A percentile compares a stretch with the other conserved stretches of the same genome.
Evolutionary conservation across 30 jellyfish, hydroid and myxozoan genomes (phyloP).

Genomic region (Aurelia sp.): DNA sequence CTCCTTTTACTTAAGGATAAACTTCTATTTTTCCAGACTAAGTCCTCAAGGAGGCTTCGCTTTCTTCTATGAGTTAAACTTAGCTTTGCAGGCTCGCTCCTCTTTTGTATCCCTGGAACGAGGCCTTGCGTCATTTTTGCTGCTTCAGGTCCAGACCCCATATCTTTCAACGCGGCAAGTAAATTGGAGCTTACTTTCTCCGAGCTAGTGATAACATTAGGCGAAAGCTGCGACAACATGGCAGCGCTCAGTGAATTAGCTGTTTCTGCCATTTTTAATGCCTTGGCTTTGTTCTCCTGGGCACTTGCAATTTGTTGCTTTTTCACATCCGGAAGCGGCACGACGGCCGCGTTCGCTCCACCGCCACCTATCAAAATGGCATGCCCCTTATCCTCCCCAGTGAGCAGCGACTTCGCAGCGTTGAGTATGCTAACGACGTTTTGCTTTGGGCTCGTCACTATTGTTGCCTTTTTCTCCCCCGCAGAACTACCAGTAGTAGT

Average conservation of each 20-base stretch:
- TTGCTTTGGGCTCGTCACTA: constrained; percentile 52
- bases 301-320: constrained; percentile 36
- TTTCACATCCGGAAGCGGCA: constrained; percentile 50
- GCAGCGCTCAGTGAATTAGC: constrained; percentile 64
- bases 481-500: background rate
- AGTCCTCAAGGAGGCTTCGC: constrained; percentile 30
- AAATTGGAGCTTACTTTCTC: constrained; percentile 57
- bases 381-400: constrained; percentile 50
- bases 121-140: constrained; percentile 32
- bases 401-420: constrained; percentile 62
- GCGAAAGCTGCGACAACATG: constrained; percentile 67
- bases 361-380: constrained; percentile 55
- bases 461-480: constrained; percentile 27
- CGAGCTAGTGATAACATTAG: constrained; percentile 42
- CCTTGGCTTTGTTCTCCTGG: constrained; percentile 52
- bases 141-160: constrained; percentile 69
- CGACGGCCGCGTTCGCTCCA: constrained; percentile 21
- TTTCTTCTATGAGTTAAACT: constrained; percentile 13
- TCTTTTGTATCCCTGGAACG: constrained; percentile 45
- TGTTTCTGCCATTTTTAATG: constrained; percentile 63
- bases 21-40: background rate
- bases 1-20: background rate
- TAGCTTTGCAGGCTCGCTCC: constrained; percentile 23
- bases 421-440: constrained; percentile 45
- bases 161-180: constrained; percentile 74